These are phyloP conservation scores for Rhaphigaster nebulosa DNA, from an alignment of 2,888 invertebrate species.

Conservation along the genomic window DNA sequence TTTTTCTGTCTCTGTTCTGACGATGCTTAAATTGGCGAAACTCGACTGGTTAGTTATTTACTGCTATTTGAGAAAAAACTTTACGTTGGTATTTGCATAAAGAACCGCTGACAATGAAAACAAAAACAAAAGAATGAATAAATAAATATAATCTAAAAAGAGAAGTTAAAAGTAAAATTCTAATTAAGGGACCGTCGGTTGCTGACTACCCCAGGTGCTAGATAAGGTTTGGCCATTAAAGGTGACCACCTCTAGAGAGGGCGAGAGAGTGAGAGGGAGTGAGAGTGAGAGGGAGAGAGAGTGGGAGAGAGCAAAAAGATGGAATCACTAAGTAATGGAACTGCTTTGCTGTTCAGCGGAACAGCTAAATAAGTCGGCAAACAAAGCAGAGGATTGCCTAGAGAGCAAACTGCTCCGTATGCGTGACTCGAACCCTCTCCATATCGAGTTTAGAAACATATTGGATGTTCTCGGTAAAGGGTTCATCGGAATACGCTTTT, in stretches of 20 bases:
- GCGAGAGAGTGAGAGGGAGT: background rate
- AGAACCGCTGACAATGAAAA: background rate
- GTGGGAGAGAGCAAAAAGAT: background rate
- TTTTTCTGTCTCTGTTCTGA: too few relatives aligned
- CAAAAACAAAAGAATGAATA: background rate
- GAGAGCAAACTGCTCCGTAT: background rate
- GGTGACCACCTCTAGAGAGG: background rate
- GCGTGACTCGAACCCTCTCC: background rate
- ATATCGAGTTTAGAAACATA: background rate
- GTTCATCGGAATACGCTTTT: background rate
- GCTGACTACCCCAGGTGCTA: background rate
- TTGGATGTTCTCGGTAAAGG: background rate
- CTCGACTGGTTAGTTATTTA: too few relatives aligned
- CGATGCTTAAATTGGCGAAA: too few relatives aligned
- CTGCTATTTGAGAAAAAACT: too few relatives aligned
- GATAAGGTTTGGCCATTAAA: background rate
- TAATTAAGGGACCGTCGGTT: background rate
- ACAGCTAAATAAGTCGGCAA: conserved; percentile 18
- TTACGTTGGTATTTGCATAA: background rate
- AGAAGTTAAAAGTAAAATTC: background rate
- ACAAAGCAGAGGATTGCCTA: conserved; percentile 6
- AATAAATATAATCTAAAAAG: background rate
- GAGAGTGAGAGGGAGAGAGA: background rate
- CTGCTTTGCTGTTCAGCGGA: background rate
- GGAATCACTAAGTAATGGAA: background rate